Conservation (phyloP, 2,888 invertebrate genomes). For the Apoda limacodes region DNA sequence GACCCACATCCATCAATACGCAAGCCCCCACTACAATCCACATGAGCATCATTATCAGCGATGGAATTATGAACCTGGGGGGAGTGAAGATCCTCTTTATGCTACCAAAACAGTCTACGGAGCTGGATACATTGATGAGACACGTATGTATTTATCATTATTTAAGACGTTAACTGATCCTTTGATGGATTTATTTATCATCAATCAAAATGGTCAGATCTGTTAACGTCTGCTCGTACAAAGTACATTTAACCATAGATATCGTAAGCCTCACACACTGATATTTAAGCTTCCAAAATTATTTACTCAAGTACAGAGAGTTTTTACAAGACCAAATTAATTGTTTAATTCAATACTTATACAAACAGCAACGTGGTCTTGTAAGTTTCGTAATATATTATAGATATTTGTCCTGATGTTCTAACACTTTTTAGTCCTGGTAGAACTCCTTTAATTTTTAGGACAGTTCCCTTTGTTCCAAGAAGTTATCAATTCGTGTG, state of each 20-base stretch:
- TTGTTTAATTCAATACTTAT: too few relatives aligned
- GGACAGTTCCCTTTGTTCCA: too few relatives aligned
- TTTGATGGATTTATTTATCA: slow-evolving; percentile 22
- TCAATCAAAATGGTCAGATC: slow-evolving; percentile 28
- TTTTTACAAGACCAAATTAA: too few relatives aligned
- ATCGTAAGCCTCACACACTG: slow-evolving; percentile 58
- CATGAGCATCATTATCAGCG: slow-evolving; percentile 62
- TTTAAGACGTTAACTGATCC: slow-evolving; percentile 30
- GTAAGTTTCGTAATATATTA: too few relatives aligned
- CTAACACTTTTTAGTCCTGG: too few relatives aligned
- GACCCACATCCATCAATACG: slow-evolving; percentile 62
- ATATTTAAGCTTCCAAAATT: slow-evolving; percentile 37
- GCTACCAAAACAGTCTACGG: slow-evolving; percentile 71
- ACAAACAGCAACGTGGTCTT: too few relatives aligned
- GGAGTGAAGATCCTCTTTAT: slow-evolving; percentile 59
- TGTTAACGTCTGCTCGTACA: slow-evolving; percentile 37
- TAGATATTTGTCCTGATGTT: too few relatives aligned
- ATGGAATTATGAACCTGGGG: slow-evolving; percentile 65
- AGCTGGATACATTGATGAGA: slow-evolving; percentile 64
- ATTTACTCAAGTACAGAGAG: too few relatives aligned
- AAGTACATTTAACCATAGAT: slow-evolving; percentile 62
- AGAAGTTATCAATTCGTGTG: too few relatives aligned
- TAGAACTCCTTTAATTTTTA: too few relatives aligned
- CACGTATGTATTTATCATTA: slow-evolving; percentile 59
- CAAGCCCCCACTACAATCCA: slow-evolving; percentile 65